Conservation (phyloP, 2,797 vertebrate genomes). For the Caiman crocodilus region DNA sequence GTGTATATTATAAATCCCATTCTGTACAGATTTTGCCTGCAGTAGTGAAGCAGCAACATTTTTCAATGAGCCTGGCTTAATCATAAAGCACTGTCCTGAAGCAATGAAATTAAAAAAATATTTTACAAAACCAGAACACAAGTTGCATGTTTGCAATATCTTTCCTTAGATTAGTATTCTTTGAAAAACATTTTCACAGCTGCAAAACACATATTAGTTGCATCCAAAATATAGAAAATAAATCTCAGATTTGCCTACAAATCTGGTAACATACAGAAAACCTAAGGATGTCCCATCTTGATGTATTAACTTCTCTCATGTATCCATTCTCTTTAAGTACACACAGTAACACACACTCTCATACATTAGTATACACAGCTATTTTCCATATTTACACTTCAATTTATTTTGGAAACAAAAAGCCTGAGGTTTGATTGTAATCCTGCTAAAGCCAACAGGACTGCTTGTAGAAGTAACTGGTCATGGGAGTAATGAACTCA, state of each 20-base stretch:
- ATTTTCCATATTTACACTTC: slow-evolving; percentile 58
- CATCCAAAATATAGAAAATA: slow-evolving; percentile 56
- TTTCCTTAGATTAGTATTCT: slow-evolving; percentile 11
- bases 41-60: slow-evolving; percentile 65
- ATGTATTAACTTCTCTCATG: background rate
- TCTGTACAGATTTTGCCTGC: slow-evolving; percentile 67
- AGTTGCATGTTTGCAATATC: slow-evolving; percentile 34
- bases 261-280: slow-evolving; percentile 9
- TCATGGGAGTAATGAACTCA: slow-evolving; percentile 49
- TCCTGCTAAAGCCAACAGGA: slow-evolving; percentile 50
- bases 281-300: background rate
- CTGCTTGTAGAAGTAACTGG: slow-evolving; percentile 68
- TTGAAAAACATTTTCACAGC: slow-evolving; percentile 67
- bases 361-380: slow-evolving; percentile 27
- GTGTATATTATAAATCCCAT: slow-evolving; percentile 72
- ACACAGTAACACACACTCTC: background rate
- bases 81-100: slow-evolving; percentile 59
- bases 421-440: slow-evolving; percentile 53
- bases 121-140: slow-evolving; percentile 52
- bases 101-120: slow-evolving; percentile 59
- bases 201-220: slow-evolving; percentile 47
- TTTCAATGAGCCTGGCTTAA: slow-evolving; percentile 60
- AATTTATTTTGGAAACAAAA: slow-evolving; percentile 69
- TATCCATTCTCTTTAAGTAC: background rate
- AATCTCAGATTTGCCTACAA: slow-evolving; percentile 30